Evolutionary conservation across 30 jellyfish, hydroid and myxozoan genomes (phyloP), one percentile per base, ranked within the genome.

Genomic region (Cassiopea xamachana): DNA sequence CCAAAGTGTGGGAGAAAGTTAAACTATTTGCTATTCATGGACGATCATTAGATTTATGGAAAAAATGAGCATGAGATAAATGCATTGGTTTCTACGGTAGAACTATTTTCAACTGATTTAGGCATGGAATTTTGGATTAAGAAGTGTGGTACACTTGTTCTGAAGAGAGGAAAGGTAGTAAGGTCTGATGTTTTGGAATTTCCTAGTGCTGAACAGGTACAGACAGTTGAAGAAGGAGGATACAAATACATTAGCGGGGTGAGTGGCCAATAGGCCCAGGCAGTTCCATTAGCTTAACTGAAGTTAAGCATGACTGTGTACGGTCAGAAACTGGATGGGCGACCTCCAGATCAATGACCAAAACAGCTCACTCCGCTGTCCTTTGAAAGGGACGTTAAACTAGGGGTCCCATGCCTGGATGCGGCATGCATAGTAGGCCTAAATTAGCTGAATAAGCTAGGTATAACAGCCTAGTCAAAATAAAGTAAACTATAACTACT

Each of bases 51-150:
- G 80, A 71, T 71, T 27, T 18, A 71, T 71, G 80, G 80, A 55
- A 71, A 71, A 39, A 71, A 71, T 27, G 80, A 79, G 58, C 58
- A 60, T 18, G 77, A 60, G 77, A 10, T 79, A 7, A 46, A 50
- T 79, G 60, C 27, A 15, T 46, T 79, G 60, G 60, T 79, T 1
- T 58, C 67, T 17, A 79, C 87, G 2, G 87, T 79, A 10, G 48
- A 60, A 18, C 2, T 79, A 7, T n/a, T 79, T 55, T 9, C 73
- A 48, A 50, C 49, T 84, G 85, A 84, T 55, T 51, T 84, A 5
- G 92, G 79, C 77, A 73, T 84, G 92, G 86, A 50, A 84, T 70
- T 84, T 17, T 76, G 92, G 46, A 71, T 58, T 43, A 82, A 84
- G 59, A 84, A 84, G 60, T 71, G 92, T 48, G 86, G 92, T 58